A percentile compares a stretch with the other conserved stretches of the same genome.
phyloP scores from a whole-genome alignment of 2,888 invertebrate genomes.

The Rotaria macrura region DNA sequence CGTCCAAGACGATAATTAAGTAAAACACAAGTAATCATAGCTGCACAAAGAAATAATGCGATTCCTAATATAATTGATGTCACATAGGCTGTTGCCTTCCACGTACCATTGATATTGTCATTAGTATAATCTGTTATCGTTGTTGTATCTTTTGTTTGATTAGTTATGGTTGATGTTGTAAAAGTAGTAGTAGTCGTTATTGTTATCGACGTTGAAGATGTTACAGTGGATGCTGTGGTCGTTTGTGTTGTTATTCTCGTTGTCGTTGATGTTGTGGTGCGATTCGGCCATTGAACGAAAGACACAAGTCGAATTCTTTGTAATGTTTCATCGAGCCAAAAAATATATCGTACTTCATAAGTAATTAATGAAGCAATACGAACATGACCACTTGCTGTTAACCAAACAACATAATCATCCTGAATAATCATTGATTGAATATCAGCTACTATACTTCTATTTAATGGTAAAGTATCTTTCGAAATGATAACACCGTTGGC shows the following conservation, averaged over 20 bases:
- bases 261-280: neutral
- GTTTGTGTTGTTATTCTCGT: neutral
- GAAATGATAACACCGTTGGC: neutral
- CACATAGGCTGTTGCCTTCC: neutral
- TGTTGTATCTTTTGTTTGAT: neutral
- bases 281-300: neutral
- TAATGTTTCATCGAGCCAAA: constrained; percentile 7
- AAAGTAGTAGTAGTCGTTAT: neutral
- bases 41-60: neutral
- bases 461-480: neutral
- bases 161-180: neutral
- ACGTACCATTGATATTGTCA: neutral
- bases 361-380: neutral
- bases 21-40: constrained; percentile 12
- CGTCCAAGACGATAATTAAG: neutral
- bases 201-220: neutral
- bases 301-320: neutral
- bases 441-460: neutral
- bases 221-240: neutral
- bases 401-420: neutral
- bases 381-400: constrained; percentile 12
- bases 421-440: neutral
- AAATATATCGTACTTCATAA: neutral
- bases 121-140: neutral
- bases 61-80: neutral